Evolutionary conservation across 2,113 vertebrate genomes (phyloP).

Genomic region (Eretmochelys imbricata): DNA sequence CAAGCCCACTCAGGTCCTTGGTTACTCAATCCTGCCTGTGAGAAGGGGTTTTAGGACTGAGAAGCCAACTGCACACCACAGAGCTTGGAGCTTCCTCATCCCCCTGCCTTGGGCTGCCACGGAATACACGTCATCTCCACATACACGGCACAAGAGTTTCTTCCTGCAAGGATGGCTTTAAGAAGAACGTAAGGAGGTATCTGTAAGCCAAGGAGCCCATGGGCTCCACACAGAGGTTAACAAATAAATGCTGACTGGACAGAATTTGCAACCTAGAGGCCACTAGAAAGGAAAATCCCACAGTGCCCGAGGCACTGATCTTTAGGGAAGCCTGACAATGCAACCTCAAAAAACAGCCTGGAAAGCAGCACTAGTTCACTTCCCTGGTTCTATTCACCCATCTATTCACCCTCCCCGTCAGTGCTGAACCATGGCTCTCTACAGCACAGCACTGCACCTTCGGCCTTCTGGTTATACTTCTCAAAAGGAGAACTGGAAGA

Average conservation of each 20-base stretch:
- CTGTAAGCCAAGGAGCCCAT: background rate
- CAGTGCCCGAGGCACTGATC: background rate
- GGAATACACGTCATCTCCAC: background rate
- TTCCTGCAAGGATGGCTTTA: background rate
- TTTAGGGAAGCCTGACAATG: background rate
- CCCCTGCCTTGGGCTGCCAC: background rate
- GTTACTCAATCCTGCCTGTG: background rate
- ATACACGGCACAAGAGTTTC: background rate
- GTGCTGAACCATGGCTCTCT: background rate
- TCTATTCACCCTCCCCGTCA: background rate
- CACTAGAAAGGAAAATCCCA: background rate
- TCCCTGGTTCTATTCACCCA: background rate
- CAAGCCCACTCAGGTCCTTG: background rate
- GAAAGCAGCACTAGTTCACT: background rate
- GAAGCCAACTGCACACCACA: background rate
- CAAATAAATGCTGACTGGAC: background rate
- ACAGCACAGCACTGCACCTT: background rate
- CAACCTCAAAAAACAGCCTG: background rate
- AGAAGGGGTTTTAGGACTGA: background rate
- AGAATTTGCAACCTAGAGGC: background rate
- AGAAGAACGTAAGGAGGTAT: background rate
- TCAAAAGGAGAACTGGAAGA: conserved; percentile 9
- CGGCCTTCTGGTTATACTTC: background rate
- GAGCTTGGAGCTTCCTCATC: background rate
- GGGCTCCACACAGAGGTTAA: background rate